phyloP scores from a whole-genome alignment of 2,888 invertebrate genomes.

The Rotaria magnacalcarata region DNA sequence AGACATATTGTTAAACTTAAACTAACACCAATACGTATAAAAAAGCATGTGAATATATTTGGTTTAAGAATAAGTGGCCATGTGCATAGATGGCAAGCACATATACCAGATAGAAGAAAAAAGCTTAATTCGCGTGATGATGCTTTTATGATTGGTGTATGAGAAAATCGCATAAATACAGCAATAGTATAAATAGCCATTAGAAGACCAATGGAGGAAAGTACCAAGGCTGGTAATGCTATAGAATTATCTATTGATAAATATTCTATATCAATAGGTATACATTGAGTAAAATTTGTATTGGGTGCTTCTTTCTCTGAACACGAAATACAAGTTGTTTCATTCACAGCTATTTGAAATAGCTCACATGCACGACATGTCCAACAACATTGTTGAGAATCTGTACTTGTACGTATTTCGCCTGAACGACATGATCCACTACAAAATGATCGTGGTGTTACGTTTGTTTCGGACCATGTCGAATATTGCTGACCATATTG shows the following conservation, averaged over 20 bases:
- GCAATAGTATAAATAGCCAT: slow-evolving; percentile 66
- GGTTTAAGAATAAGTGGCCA: slow-evolving; percentile 67
- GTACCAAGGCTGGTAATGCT: slow-evolving; percentile 60
- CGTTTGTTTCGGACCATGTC: background rate
- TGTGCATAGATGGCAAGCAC: slow-evolving; percentile 67
- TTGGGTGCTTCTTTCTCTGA: background rate
- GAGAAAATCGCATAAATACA: slow-evolving; percentile 64
- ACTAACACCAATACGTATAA: slow-evolving; percentile 68
- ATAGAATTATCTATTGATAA: background rate
- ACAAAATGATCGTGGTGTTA: background rate
- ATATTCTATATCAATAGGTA: background rate
- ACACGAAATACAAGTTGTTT: background rate
- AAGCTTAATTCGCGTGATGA: slow-evolving; percentile 74
- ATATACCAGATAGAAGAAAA: slow-evolving; percentile 68
- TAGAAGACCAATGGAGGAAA: slow-evolving; percentile 66
- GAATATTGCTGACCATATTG: background rate
- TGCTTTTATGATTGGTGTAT: slow-evolving; percentile 73
- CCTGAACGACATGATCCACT: slow-evolving; percentile 21
- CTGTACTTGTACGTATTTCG: slow-evolving; percentile 27
- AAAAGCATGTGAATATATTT: slow-evolving; percentile 66
- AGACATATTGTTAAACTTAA: slow-evolving; percentile 69
- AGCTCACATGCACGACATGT: slow-evolving; percentile 10
- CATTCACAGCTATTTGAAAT: slow-evolving; percentile 18
- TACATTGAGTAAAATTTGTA: background rate
- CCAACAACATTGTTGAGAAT: slow-evolving; percentile 33